Evolutionary conservation across 2,797 vertebrate genomes (phyloP).

Genomic region (Propithecus deckenii): DNA sequence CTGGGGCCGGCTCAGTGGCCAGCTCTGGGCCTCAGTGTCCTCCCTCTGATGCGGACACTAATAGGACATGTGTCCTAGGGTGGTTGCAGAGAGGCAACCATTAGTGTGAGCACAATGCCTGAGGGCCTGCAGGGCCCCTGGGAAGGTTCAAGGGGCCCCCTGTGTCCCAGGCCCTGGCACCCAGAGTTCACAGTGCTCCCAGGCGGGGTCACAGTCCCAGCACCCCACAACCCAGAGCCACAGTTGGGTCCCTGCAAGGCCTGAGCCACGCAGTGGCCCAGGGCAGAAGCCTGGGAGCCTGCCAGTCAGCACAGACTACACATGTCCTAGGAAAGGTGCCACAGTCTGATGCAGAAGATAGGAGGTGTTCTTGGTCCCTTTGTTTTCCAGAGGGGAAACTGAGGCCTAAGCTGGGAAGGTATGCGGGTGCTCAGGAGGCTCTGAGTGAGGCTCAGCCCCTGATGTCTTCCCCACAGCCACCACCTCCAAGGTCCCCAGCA

Average conservation of each 20-base stretch:
- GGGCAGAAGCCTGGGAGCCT: neutral
- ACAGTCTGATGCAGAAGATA: neutral
- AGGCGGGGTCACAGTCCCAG: neutral
- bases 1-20: neutral
- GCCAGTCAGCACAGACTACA: neutral
- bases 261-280: neutral
- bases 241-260: neutral
- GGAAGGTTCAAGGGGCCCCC: neutral
- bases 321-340: neutral
- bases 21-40: neutral
- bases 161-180: neutral
- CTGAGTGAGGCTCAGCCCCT: neutral
- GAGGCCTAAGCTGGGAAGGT: neutral
- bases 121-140: neutral
- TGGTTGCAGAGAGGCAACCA: neutral
- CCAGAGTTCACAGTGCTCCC: too few species aligned
- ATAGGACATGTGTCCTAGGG: neutral
- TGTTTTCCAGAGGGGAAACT: neutral
- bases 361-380: neutral
- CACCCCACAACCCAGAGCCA: neutral
- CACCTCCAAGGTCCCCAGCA: slow-evolving; percentile 85
- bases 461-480: slow-evolving; percentile 74
- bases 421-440: neutral
- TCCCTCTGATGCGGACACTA: neutral
- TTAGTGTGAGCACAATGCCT: neutral